These are phyloP conservation scores for Oriolus oriolus DNA, from an alignment of 2,113 vertebrate genomes.

Conservation along the genomic window DNA sequence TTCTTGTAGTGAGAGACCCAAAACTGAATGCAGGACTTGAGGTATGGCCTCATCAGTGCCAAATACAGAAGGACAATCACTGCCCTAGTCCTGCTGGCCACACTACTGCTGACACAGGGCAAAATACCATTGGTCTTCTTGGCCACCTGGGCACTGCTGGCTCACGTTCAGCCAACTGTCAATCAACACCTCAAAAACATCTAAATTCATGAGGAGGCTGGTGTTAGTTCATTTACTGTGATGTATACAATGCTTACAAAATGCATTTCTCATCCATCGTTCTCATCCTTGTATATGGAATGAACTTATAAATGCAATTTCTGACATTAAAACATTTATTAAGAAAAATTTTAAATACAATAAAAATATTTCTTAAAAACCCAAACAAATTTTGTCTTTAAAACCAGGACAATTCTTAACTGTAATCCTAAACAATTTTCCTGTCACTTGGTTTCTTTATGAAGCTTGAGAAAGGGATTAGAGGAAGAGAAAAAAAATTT, in stretches of 20 bases:
- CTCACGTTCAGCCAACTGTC: background rate
- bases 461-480: background rate
- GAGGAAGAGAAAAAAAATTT: accelerated
- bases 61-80: too few species aligned
- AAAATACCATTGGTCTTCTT: background rate
- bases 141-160: too few species aligned
- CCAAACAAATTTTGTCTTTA: background rate
- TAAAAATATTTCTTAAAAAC: background rate
- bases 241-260: background rate
- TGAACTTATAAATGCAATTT: background rate
- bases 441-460: background rate
- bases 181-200: background rate
- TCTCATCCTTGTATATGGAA: background rate
- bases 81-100: background rate
- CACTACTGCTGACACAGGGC: background rate
- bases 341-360: background rate
- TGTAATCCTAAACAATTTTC: background rate
- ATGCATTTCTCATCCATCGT: background rate
- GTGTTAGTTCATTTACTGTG: background rate
- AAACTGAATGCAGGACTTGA: background rate
- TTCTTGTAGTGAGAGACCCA: background rate
- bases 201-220: background rate
- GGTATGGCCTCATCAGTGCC: background rate
- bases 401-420: background rate
- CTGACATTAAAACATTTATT: background rate